Base-by-base conservation (phyloP, 1,140 invertebrate genomes). In the Drosophila ironensis region DNA sequence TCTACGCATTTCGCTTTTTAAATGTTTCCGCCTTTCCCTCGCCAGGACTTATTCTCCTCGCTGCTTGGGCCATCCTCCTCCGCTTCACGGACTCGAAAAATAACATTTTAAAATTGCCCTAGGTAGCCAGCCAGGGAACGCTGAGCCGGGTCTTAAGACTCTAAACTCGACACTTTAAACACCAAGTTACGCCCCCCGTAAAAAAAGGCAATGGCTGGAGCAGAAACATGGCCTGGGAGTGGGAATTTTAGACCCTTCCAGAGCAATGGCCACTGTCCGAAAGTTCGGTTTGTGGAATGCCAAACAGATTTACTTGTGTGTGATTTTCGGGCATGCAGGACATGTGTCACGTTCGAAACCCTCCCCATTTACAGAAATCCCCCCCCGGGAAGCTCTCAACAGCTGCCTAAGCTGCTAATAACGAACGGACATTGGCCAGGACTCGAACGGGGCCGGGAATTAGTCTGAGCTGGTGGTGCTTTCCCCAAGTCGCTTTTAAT, bases 381-480 rank as follows among this genome's bases (percentile, higher is more conserved):
- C 17, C 38, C 52, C 30, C 37, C 45, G 20, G 42, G 50, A 33
- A 47, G 72, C 56, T 60, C 57, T 87, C 72, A 77, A 59, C 82
- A 69, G 66, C 64, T 72, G 74, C 57, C 81, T 81, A 81, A 64
- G 63, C 53, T 38, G 52, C 64, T 67, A 68, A 68, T 87, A 88
- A 89, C 81, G 82, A 87, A 89, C 87, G 82, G 82, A 67, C 75
- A 72, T 59, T 75, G 82, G 70, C 87, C 82, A 87, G 67, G 80
- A 81, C 67, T 81, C 73, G 72, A 81, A 45, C 52, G 33, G 64
- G 42, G 27, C 46, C 33, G 47, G 72, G 69, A 88, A 88, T 86
- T 89, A 87, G 87, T 87, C 66, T 63, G 47, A 35, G 42, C 41
- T 38, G 47, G 38, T 44, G 69, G n/a, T 71, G 24, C 56, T 61